phyloP scores from a whole-genome alignment of 2,113 vertebrate genomes.

The Motacilla tschutschensis region DNA sequence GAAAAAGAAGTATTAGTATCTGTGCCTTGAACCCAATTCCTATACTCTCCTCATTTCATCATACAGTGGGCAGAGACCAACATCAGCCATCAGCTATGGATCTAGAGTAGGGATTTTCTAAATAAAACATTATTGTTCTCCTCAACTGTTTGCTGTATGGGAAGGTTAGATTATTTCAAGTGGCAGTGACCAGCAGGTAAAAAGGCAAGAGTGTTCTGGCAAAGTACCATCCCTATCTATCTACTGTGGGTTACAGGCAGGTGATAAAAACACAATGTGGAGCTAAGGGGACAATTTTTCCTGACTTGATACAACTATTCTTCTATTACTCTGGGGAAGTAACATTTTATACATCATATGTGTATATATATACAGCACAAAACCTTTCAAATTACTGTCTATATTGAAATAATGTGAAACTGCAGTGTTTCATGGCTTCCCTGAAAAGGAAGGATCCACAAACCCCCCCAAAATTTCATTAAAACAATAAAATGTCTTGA shows the following conservation, averaged over 20 bases:
- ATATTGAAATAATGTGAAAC: background rate
- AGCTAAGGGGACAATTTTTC: background rate
- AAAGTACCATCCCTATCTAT: background rate
- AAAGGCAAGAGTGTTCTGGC: background rate
- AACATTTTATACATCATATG: background rate
- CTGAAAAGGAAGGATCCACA: background rate
- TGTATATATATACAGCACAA: background rate
- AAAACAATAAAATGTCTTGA: background rate
- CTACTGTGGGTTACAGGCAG: background rate
- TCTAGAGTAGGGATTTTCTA: background rate
- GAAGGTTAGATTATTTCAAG: background rate
- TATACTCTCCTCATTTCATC: background rate
- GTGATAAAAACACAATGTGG: background rate
- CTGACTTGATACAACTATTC: background rate
- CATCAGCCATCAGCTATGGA: background rate
- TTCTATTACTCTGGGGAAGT: background rate
- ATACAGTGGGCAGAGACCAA: background rate
- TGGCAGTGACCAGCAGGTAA: background rate
- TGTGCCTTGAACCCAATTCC: background rate
- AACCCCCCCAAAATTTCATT: background rate
- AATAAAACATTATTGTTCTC: background rate
- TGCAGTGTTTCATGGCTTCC: background rate
- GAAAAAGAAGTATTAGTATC: background rate
- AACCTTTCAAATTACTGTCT: background rate
- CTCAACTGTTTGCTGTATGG: background rate